phyloP scores from a whole-genome alignment of 2,797 vertebrate species.

The Sebastes ruberrimus region DNA sequence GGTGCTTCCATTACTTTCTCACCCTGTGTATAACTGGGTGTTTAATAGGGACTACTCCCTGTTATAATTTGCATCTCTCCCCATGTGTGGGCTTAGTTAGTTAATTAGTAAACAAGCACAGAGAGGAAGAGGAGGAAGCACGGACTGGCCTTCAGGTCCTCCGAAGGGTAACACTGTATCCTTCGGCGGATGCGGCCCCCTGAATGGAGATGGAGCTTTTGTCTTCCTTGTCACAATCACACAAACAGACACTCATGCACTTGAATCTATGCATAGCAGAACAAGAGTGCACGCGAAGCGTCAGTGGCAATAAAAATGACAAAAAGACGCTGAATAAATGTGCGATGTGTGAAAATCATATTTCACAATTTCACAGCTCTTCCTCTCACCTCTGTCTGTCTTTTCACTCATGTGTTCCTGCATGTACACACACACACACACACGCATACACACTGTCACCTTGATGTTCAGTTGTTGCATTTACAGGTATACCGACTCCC shows the following conservation, averaged over 20 bases:
- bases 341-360: slow-evolving; percentile 9
- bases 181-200: background rate
- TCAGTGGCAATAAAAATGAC: background rate
- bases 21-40: background rate
- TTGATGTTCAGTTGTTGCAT: background rate
- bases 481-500: background rate
- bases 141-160: background rate
- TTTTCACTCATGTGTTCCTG: background rate
- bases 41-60: background rate
- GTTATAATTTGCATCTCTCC: background rate
- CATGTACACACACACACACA: background rate
- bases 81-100: background rate
- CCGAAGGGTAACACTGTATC: background rate
- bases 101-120: background rate
- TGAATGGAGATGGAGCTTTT: background rate
- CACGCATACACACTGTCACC: background rate
- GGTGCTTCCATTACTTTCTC: background rate
- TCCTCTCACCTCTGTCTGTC: background rate
- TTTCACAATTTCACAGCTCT: slow-evolving; percentile 22
- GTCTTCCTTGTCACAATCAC: background rate
- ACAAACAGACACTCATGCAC: background rate
- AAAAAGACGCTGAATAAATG: slow-evolving; percentile 6
- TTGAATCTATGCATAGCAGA: background rate
- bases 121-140: background rate
- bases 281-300: background rate